phyloP scores from a whole-genome alignment of 2,888 invertebrate genomes.

The Synergus laeviventris region DNA sequence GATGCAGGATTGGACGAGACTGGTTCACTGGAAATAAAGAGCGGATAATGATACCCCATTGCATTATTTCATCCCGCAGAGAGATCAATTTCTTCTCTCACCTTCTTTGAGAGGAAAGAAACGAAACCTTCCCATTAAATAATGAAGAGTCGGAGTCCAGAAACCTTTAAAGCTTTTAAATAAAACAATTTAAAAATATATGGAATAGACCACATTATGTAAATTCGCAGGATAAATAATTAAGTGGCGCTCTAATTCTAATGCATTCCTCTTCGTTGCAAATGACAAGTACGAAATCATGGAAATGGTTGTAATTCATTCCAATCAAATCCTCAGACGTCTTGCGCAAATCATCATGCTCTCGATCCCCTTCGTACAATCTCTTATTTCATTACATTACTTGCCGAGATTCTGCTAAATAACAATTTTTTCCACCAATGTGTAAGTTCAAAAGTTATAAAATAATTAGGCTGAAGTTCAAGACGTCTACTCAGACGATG shows the following conservation, averaged over 20 bases:
- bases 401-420: not conserved
- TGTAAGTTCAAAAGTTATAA: too few relatives aligned
- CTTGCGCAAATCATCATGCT: conserved; percentile 51
- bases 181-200: not conserved
- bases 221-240: not conserved
- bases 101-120: too few relatives aligned
- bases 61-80: conserved; percentile 59
- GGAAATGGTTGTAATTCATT: conserved; percentile 60
- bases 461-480: too few relatives aligned
- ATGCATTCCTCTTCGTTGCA: conserved; percentile 29
- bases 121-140: too few relatives aligned
- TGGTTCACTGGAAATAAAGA: conserved; percentile 72
- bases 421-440: too few relatives aligned
- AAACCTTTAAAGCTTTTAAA: too few relatives aligned
- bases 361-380: not conserved
- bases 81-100: not conserved
- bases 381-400: not conserved
- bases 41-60: conserved; percentile 65
- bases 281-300: conserved; percentile 55
- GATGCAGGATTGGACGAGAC: conserved; percentile 70
- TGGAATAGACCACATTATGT: not conserved
- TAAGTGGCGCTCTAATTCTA: conserved; percentile 52
- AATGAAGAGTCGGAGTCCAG: too few relatives aligned
- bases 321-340: conserved; percentile 58
- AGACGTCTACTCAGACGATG: too few relatives aligned